Percentiles rank a stretch among this genome's conserved stretches.
Conservation (phyloP, 1,140 invertebrate genomes). For the Nautilus pompilius region DNA sequence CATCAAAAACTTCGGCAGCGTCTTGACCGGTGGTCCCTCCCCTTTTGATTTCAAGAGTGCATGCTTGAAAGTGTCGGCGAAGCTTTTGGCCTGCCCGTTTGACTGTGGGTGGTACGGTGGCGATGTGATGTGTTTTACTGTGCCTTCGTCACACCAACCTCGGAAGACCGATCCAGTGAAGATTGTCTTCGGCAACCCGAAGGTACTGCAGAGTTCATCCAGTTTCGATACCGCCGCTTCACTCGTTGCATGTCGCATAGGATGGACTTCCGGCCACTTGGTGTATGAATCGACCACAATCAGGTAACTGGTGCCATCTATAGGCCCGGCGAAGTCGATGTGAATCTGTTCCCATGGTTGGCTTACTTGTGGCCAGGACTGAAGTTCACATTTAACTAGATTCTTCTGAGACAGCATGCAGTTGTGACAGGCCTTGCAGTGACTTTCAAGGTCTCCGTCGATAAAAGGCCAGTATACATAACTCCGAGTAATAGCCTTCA, state of each 20-base stretch:
- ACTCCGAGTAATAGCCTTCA: constrained; percentile 59
- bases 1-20: no score
- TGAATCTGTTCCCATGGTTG: neutral
- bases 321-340: constrained; percentile 6
- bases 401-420: constrained; percentile 26
- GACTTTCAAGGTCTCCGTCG: constrained; percentile 52
- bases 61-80: no score
- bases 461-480: constrained; percentile 60
- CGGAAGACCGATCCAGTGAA: no score
- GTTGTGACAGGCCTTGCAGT: constrained; percentile 50
- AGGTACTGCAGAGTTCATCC: no score
- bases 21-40: no score
- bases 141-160: no score
- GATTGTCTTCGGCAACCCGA: no score
- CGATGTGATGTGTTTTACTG: no score
- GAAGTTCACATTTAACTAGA: neutral
- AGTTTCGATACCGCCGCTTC: no score
- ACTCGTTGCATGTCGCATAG: neutral
- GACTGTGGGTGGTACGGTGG: no score
- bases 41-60: no score
- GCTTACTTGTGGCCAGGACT: neutral
- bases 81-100: no score
- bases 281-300: constrained; percentile 4
- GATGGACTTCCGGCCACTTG: neutral
- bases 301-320: neutral